Percentiles rank a stretch among this genome's conserved stretches.
Conservation (phyloP, 2,113 vertebrate species). For the Hypocryptadius cinnamomeus region DNA sequence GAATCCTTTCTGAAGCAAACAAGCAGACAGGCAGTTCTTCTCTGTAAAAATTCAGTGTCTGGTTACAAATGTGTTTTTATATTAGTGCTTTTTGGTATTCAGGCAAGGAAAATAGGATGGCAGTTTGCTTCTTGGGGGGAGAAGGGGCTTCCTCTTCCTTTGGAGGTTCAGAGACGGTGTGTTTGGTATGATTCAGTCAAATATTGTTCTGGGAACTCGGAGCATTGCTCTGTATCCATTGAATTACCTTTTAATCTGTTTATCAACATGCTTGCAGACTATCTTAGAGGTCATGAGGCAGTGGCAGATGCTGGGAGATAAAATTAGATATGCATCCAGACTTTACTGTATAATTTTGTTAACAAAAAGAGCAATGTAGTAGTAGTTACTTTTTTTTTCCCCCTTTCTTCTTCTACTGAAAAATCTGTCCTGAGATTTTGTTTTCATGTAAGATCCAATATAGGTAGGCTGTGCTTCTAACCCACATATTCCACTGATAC, state of each 20-base stretch:
- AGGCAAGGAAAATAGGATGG: background rate
- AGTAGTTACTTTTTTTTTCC: background rate
- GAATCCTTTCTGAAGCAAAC: background rate
- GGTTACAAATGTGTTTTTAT: background rate
- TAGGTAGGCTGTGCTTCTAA: background rate
- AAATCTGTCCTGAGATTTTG: background rate
- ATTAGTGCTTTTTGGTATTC: background rate
- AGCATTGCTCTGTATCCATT: background rate
- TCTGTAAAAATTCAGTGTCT: background rate
- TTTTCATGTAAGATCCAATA: background rate
- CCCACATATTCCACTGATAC: background rate
- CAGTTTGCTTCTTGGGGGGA: accelerated
- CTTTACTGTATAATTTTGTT: background rate
- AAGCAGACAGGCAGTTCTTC: background rate
- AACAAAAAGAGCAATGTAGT: background rate
- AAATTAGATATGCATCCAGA: background rate
- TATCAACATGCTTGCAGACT: background rate
- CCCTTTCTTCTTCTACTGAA: background rate
- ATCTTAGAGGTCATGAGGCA: background rate
- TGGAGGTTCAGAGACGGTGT: background rate
- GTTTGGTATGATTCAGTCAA: background rate
- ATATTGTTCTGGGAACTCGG: background rate
- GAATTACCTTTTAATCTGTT: background rate
- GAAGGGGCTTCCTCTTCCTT: background rate
- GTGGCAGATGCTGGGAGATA: background rate